These are phyloP conservation scores for Cirrhinus mrigala DNA, from an alignment of 2,797 vertebrate species.

Conservation along the genomic window DNA sequence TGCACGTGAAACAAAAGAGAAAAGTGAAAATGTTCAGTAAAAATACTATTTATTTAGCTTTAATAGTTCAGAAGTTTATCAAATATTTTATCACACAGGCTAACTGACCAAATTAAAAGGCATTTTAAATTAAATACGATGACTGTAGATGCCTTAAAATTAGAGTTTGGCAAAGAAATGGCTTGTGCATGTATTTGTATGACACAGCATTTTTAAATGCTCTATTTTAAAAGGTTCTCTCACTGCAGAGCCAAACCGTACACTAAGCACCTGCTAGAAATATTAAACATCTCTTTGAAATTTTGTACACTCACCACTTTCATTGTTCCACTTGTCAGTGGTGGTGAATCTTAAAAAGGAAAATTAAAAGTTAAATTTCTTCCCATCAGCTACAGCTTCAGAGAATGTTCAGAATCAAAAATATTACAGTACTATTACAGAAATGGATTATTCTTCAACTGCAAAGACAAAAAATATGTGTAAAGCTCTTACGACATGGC, in stretches of 20 bases:
- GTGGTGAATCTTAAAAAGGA: conserved; percentile 50
- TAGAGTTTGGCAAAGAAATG: neutral
- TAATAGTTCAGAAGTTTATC: neutral
- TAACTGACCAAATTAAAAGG: too few relatives aligned
- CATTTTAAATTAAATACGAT: neutral
- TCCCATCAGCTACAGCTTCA: neutral
- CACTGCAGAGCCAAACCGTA: neutral
- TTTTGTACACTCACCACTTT: conserved; percentile 55
- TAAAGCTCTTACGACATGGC: conserved; percentile 75
- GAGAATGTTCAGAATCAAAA: neutral
- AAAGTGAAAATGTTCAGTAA: neutral
- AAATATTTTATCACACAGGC: neutral
- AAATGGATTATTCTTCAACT: neutral
- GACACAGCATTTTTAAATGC: neutral
- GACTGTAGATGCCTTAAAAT: neutral
- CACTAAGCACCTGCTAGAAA: neutral
- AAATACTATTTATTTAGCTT: neutral
- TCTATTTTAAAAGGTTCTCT: neutral
- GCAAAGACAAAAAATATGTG: neutral
- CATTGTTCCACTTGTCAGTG: conserved; percentile 56
- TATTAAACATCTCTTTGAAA: neutral
- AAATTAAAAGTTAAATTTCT: neutral
- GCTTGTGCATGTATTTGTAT: neutral
- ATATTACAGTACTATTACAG: neutral
- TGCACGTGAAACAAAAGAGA: neutral